These are phyloP conservation scores for Cabera pusaria DNA, from an alignment of 2,888 invertebrate species.

Conservation along the genomic window DNA sequence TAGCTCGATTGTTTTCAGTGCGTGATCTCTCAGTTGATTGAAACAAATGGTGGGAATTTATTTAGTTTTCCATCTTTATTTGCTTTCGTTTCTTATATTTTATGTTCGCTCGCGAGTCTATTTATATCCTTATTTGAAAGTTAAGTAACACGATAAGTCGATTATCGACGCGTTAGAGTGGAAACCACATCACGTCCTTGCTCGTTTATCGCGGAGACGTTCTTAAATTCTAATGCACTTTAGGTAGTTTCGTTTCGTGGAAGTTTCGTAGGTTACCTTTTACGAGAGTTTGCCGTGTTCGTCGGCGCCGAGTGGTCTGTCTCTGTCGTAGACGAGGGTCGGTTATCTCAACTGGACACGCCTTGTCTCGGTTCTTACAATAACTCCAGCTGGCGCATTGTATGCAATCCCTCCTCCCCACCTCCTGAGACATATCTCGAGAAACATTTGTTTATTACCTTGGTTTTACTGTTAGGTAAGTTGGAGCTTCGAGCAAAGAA, in stretches of 20 bases:
- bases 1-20: slow-evolving; percentile 27
- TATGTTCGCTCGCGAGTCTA: slow-evolving; percentile 3
- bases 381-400: slow-evolving; percentile 16
- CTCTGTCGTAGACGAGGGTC: slow-evolving; percentile 37
- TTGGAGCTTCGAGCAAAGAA: too few relatives aligned
- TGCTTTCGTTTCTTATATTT: slow-evolving; percentile 7
- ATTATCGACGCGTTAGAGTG: slow-evolving; percentile 9
- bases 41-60: slow-evolving; percentile 11
- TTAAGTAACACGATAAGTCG: slow-evolving; percentile 5
- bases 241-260: slow-evolving; percentile 39
- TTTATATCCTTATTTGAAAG: slow-evolving; percentile 15
- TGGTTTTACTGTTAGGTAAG: too few relatives aligned
- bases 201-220: slow-evolving; percentile 14
- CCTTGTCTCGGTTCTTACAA: slow-evolving; percentile 29
- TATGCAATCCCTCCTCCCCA: slow-evolving; percentile 7
- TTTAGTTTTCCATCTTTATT: slow-evolving; percentile 6
- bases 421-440: slow-evolving; percentile 19
- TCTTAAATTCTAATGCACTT: slow-evolving; percentile 39
- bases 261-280: slow-evolving; percentile 53
- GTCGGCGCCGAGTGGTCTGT: slow-evolving; percentile 61
- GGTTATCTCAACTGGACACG: slow-evolving; percentile 40
- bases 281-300: slow-evolving; percentile 54
- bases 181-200: slow-evolving; percentile 13
- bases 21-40: slow-evolving; percentile 21
- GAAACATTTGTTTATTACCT: slow-evolving; percentile 19